A percentile compares a stretch with the other conserved stretches of the same genome.
Conservation (phyloP, 35 echinoderm and acorn worm genomes). For the Anneissia japonica region DNA sequence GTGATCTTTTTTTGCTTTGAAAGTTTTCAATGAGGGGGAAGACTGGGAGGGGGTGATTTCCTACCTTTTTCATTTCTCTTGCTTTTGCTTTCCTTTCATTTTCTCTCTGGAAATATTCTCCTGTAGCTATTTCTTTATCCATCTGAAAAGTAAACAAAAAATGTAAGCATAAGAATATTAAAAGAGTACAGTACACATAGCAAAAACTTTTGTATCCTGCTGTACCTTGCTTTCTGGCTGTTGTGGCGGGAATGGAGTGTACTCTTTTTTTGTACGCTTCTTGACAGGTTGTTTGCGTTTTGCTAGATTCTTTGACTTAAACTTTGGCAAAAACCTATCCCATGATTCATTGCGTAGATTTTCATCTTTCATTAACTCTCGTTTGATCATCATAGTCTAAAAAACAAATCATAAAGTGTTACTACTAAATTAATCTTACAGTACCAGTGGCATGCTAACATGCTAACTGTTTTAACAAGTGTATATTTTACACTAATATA, state of each 20-base stretch:
- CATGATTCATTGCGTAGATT: constrained; percentile 90
- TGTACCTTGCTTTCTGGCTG: constrained; percentile 92
- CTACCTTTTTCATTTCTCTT: constrained; percentile 72
- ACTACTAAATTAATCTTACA: too few species aligned
- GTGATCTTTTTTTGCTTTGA: background rate
- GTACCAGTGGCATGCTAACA: too few species aligned
- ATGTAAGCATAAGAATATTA: background rate
- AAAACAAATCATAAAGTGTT: constrained; percentile 4
- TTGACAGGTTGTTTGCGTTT: constrained; percentile 81
- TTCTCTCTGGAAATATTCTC: constrained; percentile 90
- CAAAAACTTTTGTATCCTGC: too few species aligned
- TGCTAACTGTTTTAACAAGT: too few species aligned
- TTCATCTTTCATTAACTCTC: constrained; percentile 92
- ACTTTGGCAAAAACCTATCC: constrained; percentile 94
- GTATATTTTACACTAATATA: too few species aligned
- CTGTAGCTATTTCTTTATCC: constrained; percentile 79
- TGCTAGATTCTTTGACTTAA: constrained; percentile 84
- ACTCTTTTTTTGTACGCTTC: constrained; percentile 87
- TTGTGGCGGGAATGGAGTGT: constrained; percentile 92
- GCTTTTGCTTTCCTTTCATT: constrained; percentile 59
- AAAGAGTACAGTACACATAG: background rate
- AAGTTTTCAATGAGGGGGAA: background rate
- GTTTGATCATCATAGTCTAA: constrained; percentile 94
- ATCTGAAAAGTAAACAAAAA: constrained; percentile 25
- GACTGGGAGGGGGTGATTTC: background rate